phyloP scores from a whole-genome alignment of 2,888 invertebrate genomes.

The Tyria jacobaeae region DNA sequence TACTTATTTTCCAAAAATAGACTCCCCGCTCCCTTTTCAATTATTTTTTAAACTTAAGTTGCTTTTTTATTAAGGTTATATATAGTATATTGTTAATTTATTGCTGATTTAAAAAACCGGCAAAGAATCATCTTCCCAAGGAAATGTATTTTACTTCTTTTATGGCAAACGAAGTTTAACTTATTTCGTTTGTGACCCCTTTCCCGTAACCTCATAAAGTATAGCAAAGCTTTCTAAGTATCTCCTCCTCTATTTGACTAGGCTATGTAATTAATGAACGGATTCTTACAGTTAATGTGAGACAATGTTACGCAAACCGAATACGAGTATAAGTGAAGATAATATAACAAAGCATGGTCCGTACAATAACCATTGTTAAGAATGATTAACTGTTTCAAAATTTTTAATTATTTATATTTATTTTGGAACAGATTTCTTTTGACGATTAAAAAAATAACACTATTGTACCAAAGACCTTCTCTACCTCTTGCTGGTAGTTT shows the following conservation, averaged over 20 bases:
- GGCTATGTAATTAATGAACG: constrained; percentile 14
- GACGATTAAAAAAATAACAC: neutral
- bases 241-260: constrained; percentile 4
- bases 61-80: neutral
- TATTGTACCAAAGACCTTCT: neutral
- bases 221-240: constrained; percentile 7
- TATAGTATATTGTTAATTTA: neutral
- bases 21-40: too few relatives aligned
- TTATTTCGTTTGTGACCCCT: constrained; percentile 9
- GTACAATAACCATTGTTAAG: constrained; percentile 23
- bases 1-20: too few relatives aligned
- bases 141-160: neutral
- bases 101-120: too few relatives aligned
- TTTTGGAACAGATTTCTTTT: constrained; percentile 5
- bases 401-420: constrained; percentile 1
- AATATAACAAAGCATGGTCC: constrained; percentile 23
- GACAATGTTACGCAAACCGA: constrained; percentile 23
- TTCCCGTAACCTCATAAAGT: constrained; percentile 8
- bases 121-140: too few relatives aligned
- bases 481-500: neutral
- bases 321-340: constrained; percentile 14
- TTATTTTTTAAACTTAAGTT: too few relatives aligned
- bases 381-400: constrained; percentile 5
- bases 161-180: constrained; percentile 5
- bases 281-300: constrained; percentile 21